Base-by-base conservation (phyloP, 2,113 vertebrate genomes). In the Limanda limanda region DNA sequence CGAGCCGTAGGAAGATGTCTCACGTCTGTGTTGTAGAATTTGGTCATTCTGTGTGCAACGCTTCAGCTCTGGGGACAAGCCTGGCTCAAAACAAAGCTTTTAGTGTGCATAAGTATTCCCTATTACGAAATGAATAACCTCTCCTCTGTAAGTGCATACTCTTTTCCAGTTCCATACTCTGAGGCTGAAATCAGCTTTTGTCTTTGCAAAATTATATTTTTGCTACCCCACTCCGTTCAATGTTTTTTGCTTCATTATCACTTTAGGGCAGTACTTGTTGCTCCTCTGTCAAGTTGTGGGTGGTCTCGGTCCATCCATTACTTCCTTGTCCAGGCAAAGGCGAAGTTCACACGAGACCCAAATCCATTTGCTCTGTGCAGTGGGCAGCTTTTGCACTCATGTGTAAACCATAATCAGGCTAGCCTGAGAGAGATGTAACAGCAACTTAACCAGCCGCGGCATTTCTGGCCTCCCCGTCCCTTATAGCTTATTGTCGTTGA, bases 361-460 rank as follows among this genome's bases (percentile, higher is more conserved):
- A 76, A 82, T 83, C 76, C 87, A 91, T 83, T 88, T 81, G 78
- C 74, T 87, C 68, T 74, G 59, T 84, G 86, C 83, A 82, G 82
- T 63, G 71, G 88, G 86, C 87, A 85, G 86, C 79, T 85, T 88
- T 92, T 92, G 89, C 81, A 80, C 86, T 91, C 82, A 83, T 90
- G 87, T 91, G 88, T 89, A 85, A 93, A 91, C 88, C 78, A 88
- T 91, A 91, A 91, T 89, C 88, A 88, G 80, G 82, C 84, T 40
- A 45, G 77, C 75, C 81, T 78, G 79, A 83, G 77, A 91, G 83
- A 93, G 90, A 92, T 91, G 84, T 88, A 90, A 90, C 81, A 20
- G 89, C 73, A 76, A 83, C 78, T 84, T 93, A 89, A 93, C 79
- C 80, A 84, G 81, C 89, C 86, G 45, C 59, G 71, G 85, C 84